Evolutionary conservation across 37 sponge, comb jelly and placozoan genomes (phyloP), one percentile per base, ranked within the genome.

Genomic region (Diacarnus erythraeanus): DNA sequence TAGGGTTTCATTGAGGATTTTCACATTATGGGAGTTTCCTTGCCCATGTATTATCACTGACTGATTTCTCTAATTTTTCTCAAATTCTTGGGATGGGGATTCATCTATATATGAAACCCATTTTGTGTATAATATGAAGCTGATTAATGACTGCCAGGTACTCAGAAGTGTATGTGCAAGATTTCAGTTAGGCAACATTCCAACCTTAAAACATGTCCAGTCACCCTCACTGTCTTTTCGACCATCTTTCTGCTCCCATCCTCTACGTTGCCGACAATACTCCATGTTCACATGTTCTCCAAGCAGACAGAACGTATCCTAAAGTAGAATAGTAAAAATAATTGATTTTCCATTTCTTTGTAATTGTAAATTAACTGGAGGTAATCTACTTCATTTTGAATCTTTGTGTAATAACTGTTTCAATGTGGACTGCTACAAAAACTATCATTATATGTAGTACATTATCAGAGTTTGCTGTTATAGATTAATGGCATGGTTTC

Each of bases 181-280:
- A 23, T 30, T 63, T 15, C 15, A 56, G 20, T 56, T 56, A 56
- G 15, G 57, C 18, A 56, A 56, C 15, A 21, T 20, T 38, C 63
- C 40, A 56, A 89, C 90, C 85, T 89, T 89, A 69, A 89, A 89
- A 64, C 90, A 89, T 58, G 37, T 76, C 89, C 89, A 89, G 61
- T 83, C 84, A 5, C 72, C 44, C 15, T 71, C 51, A 17, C 47
- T 41, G 22, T 12, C 35, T 25, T 83, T 59, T 18, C 61, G 64
- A 67, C 36, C 80, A 25, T 2, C 41, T 39, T 34, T 66, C 66
- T 21, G 44, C 26, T 38, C 38, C 39, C 43, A 78, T 59, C 22
- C 26, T 22, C 37, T 56, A n/a, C 79, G 78, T 60, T 80, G 89
- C 21, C 81, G 64, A 60, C 90, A 84, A 75, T 80, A 84, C 47